Percentiles rank a stretch among this genome's conserved stretches.
These are phyloP conservation scores for Heliconius congener DNA, from an alignment of 1,140 invertebrate species.

Conservation along the genomic window DNA sequence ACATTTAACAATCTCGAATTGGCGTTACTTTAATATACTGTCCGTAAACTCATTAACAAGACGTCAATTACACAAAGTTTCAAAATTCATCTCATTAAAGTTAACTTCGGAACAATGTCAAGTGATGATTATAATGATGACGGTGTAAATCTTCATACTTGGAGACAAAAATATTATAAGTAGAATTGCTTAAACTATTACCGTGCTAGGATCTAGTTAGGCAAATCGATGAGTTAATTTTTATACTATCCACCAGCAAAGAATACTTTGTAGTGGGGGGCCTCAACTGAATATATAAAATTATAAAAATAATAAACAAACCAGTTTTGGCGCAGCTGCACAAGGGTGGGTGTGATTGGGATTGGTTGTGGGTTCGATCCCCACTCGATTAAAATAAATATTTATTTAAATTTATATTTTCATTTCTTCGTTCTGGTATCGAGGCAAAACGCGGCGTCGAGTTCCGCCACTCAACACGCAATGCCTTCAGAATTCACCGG, in stretches of 20 bases:
- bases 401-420: too few relatives aligned
- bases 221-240: background rate
- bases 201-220: background rate
- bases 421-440: too few relatives aligned
- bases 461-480: too few relatives aligned
- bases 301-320: too few relatives aligned
- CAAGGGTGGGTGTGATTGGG: too few relatives aligned
- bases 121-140: background rate
- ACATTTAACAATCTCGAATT: background rate
- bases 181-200: background rate
- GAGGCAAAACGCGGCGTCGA: too few relatives aligned
- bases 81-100: slow-evolving; percentile 12
- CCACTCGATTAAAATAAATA: too few relatives aligned
- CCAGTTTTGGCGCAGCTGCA: too few relatives aligned
- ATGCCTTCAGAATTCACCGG: too few relatives aligned
- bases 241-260: background rate
- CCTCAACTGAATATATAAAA: background rate
- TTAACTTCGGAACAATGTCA: slow-evolving; percentile 4
- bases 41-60: background rate
- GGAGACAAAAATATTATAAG: background rate
- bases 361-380: too few relatives aligned
- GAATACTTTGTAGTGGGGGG: background rate
- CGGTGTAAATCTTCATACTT: background rate
- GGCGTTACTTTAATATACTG: background rate
- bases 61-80: slow-evolving; percentile 1